phyloP scores from a whole-genome alignment of 2,797 vertebrate genomes.

The Microctenopoma lineatum region DNA sequence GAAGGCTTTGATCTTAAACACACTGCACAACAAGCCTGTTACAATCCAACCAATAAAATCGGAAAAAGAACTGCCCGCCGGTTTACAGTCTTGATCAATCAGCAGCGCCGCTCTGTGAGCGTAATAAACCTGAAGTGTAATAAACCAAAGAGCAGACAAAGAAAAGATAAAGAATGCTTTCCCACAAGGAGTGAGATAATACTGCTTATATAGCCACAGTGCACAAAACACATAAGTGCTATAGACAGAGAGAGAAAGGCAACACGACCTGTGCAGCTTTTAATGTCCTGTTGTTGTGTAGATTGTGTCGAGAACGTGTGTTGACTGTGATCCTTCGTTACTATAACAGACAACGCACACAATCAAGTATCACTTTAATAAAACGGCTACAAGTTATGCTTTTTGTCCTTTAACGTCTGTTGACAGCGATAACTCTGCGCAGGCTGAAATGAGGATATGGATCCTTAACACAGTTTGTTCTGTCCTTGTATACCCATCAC shows the following conservation, averaged over 20 bases:
- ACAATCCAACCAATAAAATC: conserved; percentile 66
- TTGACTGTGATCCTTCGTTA: conserved; percentile 2
- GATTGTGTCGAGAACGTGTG: conserved; percentile 5
- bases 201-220: conserved; percentile 21
- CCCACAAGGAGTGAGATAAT: conserved; percentile 62
- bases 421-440: neutral
- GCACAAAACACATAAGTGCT: conserved; percentile 26
- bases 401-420: conserved; percentile 12
- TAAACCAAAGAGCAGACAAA: conserved; percentile 77
- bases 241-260: conserved; percentile 18
- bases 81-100: conserved; percentile 71
- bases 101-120: conserved; percentile 51
- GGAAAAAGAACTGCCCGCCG: conserved; percentile 46
- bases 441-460: conserved; percentile 3
- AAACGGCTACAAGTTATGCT: neutral
- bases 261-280: conserved; percentile 14
- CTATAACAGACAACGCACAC: conserved; percentile 8
- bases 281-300: neutral
- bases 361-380: neutral
- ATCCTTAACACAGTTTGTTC: conserved; percentile 23
- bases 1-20: conserved; percentile 68
- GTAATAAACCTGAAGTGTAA: conserved; percentile 71
- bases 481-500: conserved; percentile 9
- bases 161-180: conserved; percentile 64
- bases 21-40: conserved; percentile 42